Conservation (phyloP, 2,797 vertebrate species). For the Perodicticus potto region DNA sequence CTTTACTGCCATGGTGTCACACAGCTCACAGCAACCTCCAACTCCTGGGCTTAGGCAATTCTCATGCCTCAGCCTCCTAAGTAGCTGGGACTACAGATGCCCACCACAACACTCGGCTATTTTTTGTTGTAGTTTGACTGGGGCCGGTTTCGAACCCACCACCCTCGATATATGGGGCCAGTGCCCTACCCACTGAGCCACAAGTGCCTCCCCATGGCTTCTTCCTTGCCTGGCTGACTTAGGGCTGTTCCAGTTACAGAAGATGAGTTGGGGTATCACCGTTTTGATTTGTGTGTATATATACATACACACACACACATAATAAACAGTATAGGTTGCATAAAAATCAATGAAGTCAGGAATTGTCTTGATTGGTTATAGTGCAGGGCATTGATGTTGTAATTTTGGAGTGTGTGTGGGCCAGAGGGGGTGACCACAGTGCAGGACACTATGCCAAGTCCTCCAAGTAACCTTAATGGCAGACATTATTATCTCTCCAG, state of each 20-base stretch:
- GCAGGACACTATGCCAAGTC: accelerated
- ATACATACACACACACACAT: no score
- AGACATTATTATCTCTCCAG: accelerated
- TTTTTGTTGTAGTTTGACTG: no score
- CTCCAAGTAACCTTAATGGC: background rate
- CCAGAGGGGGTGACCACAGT: accelerated
- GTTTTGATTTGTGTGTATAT: no score
- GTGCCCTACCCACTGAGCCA: no score
- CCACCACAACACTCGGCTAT: no score
- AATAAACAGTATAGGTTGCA: background rate
- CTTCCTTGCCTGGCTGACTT: background rate
- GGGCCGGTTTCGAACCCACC: no score
- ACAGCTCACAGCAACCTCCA: no score
- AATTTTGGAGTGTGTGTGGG: background rate
- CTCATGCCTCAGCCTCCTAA: no score
- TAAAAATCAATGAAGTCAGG: background rate
- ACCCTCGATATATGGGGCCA: no score
- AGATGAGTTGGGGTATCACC: background rate
- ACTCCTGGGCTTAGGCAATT: no score
- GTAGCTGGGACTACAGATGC: no score
- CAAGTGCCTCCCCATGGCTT: accelerated
- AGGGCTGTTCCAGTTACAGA: background rate
- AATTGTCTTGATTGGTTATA: background rate
- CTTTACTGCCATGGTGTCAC: no score
- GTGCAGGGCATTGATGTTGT: background rate